These are phyloP conservation scores for Caradrina kadenii DNA, from an alignment of 2,888 invertebrate genomes.

Conservation along the genomic window DNA sequence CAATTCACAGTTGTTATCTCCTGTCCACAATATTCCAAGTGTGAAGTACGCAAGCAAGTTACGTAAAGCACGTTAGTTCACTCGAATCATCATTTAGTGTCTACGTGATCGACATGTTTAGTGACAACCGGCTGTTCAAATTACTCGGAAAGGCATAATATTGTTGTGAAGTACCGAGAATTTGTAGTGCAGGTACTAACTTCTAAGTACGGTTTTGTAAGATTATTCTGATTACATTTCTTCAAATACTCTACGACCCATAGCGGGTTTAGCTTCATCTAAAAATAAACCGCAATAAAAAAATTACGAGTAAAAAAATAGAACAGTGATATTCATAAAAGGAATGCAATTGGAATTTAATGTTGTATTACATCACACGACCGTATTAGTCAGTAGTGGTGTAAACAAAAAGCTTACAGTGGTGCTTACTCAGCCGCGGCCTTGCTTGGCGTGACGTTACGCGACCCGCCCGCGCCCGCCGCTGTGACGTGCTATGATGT, in stretches of 20 bases:
- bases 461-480: slow-evolving; percentile 69
- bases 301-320: slow-evolving; percentile 15
- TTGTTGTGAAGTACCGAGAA: slow-evolving; percentile 57
- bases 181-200: slow-evolving; percentile 23
- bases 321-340: slow-evolving; percentile 21
- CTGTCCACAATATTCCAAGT: slow-evolving; percentile 56
- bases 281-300: neutral
- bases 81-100: slow-evolving; percentile 53
- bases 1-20: slow-evolving; percentile 67
- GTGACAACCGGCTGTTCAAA: slow-evolving; percentile 44
- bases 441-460: slow-evolving; percentile 82
- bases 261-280: neutral
- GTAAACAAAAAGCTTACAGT: slow-evolving; percentile 72
- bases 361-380: slow-evolving; percentile 62
- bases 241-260: slow-evolving; percentile 27
- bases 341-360: slow-evolving; percentile 32
- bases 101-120: slow-evolving; percentile 67
- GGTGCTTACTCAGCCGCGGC: slow-evolving; percentile 76
- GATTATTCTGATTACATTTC: slow-evolving; percentile 37
- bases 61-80: slow-evolving; percentile 62
- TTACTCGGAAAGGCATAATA: slow-evolving; percentile 61
- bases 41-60: slow-evolving; percentile 65
- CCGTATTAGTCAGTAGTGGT: slow-evolving; percentile 69
- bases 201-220: slow-evolving; percentile 46
- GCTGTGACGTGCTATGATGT: slow-evolving; percentile 75